A percentile compares a stretch with the other conserved stretches of the same genome.
These are phyloP conservation scores for Leptinotarsa peninsularis DNA, from an alignment of 2,888 invertebrate species.

Conservation along the genomic window DNA sequence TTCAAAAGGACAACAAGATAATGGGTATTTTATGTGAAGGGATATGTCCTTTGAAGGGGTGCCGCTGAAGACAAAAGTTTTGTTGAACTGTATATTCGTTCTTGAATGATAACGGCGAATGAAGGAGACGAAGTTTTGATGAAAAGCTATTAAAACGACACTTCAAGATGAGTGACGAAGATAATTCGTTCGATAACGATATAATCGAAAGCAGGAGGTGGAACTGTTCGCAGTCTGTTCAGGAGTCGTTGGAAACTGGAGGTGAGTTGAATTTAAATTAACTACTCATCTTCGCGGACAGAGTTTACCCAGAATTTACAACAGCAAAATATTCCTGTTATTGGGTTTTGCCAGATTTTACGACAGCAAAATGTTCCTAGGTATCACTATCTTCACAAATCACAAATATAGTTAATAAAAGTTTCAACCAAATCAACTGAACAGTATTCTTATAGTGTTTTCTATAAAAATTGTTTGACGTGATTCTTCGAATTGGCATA, in stretches of 20 bases:
- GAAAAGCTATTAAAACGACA: slow-evolving; percentile 11
- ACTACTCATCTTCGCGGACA: too few relatives aligned
- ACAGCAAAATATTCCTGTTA: too few relatives aligned
- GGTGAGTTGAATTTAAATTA: slow-evolving; percentile 28
- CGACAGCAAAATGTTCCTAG: too few relatives aligned
- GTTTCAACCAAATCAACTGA: too few relatives aligned
- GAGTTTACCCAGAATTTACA: too few relatives aligned
- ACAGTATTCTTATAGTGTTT: too few relatives aligned
- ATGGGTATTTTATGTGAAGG: slow-evolving; percentile 1
- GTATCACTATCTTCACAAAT: too few relatives aligned
- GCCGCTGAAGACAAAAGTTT: slow-evolving; percentile 12
- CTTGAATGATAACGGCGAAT: slow-evolving; percentile 2
- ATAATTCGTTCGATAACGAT: slow-evolving; percentile 30
- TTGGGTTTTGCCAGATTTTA: too few relatives aligned
- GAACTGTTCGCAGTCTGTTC: slow-evolving; percentile 37
- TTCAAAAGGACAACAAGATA: slow-evolving; percentile 2
- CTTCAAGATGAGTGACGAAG: slow-evolving; percentile 44
- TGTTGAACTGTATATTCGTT: not conserved
- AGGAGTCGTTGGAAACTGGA: slow-evolving; percentile 10
- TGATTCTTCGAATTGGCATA: too few relatives aligned
- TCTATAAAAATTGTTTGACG: too few relatives aligned
- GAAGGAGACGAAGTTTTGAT: slow-evolving; percentile 8
- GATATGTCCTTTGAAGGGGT: not conserved
- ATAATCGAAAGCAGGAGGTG: slow-evolving; percentile 40
- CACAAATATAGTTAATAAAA: too few relatives aligned